phyloP scores from a whole-genome alignment of 2,797 vertebrate species.

The Melanotaenia boesemani region DNA sequence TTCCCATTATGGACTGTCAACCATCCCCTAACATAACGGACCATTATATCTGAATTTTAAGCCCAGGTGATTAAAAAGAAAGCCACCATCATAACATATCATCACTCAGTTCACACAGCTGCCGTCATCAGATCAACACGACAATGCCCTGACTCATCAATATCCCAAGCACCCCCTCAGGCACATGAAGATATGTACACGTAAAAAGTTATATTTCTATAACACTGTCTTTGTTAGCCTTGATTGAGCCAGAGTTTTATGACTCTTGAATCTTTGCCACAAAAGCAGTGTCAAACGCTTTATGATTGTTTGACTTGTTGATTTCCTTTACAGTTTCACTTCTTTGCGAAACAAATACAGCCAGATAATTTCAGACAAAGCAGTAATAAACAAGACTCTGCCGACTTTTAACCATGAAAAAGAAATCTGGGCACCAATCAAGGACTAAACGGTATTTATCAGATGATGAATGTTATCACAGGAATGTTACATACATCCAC shows the following conservation, averaged over 20 bases:
- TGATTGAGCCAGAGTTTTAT: background rate
- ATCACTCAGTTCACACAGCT: background rate
- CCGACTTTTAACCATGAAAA: conserved; percentile 1
- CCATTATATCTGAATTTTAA: background rate
- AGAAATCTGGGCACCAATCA: conserved; percentile 12
- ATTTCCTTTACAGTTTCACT: background rate
- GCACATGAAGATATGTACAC: background rate
- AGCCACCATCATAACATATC: background rate
- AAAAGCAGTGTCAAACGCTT: background rate
- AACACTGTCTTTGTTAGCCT: background rate
- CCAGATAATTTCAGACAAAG: background rate
- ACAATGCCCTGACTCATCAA: background rate
- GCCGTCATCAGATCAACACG: background rate
- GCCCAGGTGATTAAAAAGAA: background rate
- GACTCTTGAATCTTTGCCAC: background rate
- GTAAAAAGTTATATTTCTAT: background rate
- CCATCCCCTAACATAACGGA: background rate
- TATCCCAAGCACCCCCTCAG: background rate
- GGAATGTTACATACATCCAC: conserved; percentile 8
- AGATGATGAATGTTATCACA: background rate
- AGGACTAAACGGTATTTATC: background rate
- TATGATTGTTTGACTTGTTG: background rate
- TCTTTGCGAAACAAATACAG: background rate
- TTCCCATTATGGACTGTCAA: background rate
- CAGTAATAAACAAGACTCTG: background rate